A percentile compares a stretch with the other conserved stretches of the same genome.
Evolutionary conservation across 2,888 invertebrate species (phyloP).

Genomic region (Lasioglossum calceatum): DNA sequence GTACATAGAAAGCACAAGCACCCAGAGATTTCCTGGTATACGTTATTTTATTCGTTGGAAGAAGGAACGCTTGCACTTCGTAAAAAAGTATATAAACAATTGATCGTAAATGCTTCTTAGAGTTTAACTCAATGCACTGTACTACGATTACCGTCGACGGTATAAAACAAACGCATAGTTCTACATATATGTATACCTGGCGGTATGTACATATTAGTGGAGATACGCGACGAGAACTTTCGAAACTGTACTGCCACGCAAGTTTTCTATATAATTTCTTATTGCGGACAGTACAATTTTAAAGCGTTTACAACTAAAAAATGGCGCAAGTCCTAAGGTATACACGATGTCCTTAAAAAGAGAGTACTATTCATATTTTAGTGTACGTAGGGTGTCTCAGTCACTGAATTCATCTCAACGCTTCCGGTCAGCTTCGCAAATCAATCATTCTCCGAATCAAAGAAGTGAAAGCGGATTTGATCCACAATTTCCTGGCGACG

Average conservation of each 20-base stretch:
- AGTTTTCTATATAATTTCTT: no score
- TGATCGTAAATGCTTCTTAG: conserved; percentile 10
- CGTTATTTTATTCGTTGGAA: conserved; percentile 6
- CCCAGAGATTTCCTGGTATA: background rate
- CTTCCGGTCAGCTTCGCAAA: background rate
- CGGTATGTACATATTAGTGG: background rate
- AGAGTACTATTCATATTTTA: background rate
- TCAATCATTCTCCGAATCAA: background rate
- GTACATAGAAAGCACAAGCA: conserved; percentile 51
- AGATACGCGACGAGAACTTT: background rate
- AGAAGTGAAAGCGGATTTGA: background rate
- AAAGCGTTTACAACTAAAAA: background rate
- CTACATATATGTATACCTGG: background rate
- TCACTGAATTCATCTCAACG: background rate
- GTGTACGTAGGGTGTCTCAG: background rate
- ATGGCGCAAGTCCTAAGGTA: background rate
- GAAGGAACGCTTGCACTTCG: background rate
- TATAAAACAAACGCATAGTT: background rate
- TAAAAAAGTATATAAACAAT: conserved; percentile 14
- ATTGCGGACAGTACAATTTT: background rate
- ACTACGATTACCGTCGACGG: background rate
- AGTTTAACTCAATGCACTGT: conserved; percentile 1
- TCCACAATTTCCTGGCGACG: no score
- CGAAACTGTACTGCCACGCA: background rate
- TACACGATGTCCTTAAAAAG: background rate